Base-by-base conservation (phyloP, 2,113 vertebrate genomes). In the Oreotrochilus melanogaster region DNA sequence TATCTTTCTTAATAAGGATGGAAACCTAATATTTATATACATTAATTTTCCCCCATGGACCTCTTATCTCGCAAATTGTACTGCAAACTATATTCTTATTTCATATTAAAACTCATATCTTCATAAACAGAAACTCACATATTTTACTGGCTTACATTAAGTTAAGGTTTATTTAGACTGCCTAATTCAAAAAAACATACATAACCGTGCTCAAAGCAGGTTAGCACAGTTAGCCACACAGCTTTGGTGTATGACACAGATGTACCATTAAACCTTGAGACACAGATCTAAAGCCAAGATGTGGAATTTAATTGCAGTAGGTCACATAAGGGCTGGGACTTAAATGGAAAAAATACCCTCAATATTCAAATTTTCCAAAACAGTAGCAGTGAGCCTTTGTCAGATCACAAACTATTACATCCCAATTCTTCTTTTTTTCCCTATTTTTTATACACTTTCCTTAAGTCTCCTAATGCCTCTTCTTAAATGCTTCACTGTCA, bases 391-490 rank as follows among this genome's bases (percentile, higher is more conserved):
- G 67, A 72, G 21, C 5, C 14, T 67, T 91, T 51, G 11, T 50
- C 33, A 75, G 7, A 5, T 74, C 12, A 56, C 9, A 18, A 50
- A 45, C 1, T 71, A 11, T 47, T 58, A 66, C 9, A 62, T 37
- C 2, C 11, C 7, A 39, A 23, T 56, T 67, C 19, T 51, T n/a
- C 7, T 25, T 64, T 64, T 42, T 13, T 2, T 4, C 2, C 1
- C 8, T 14, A 0, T 28, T 82, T 83, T 83, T 83, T 31, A 31
- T 14, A 39, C 13, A 47, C 4, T 70, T 66, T 2, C 6, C 9
- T 72, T 5, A 69, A 83, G 35, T n/a, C 16, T 73, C 21, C 24
- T 65, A 51, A 35, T 53, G 7, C 2, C 6, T 70, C 6, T 74
- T 79, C 53, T 45, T 58, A 71, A 86, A 71, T 33, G 53, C 31